phyloP scores from a whole-genome alignment of 2,888 invertebrate species.

The Coecobrya sp. region DNA sequence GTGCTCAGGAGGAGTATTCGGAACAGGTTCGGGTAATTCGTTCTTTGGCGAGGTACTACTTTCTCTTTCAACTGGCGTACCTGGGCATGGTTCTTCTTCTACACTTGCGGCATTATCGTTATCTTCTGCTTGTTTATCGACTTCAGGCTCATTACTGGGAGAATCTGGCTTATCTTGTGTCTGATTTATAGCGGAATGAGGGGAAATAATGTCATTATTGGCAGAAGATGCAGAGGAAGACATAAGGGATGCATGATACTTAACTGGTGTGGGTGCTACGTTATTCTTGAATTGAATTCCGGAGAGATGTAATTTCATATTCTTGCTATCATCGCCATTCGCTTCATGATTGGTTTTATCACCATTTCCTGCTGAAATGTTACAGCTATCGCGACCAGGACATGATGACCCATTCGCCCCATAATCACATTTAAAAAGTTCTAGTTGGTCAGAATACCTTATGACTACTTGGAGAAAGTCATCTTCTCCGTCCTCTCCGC shows the following conservation, averaged over 20 bases:
- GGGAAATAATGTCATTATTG: neutral
- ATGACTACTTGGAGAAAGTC: constrained; percentile 86
- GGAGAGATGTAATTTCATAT: constrained; percentile 65
- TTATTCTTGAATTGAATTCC: constrained; percentile 69
- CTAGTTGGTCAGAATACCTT: constrained; percentile 84
- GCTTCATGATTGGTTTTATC: neutral
- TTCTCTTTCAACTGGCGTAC: neutral
- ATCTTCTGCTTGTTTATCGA: neutral
- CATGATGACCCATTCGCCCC: constrained; percentile 36
- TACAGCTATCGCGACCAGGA: constrained; percentile 4
- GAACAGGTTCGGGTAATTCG: neutral
- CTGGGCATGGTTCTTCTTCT: neutral
- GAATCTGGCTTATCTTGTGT: neutral
- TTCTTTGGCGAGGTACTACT: neutral
- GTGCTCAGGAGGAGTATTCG: constrained; percentile 15
- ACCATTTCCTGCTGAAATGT: neutral
- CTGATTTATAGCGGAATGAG: neutral
- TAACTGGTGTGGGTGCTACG: constrained; percentile 60
- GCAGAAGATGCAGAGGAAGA: constrained; percentile 50
- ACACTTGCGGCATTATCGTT: neutral
- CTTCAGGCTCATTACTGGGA: neutral
- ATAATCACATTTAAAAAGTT: constrained; percentile 77
- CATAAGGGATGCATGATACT: constrained; percentile 66
- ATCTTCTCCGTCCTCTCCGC: constrained; percentile 84
- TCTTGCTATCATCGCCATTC: neutral